Conservation (phyloP, 2,888 invertebrate genomes). For the Noctua janthina region DNA sequence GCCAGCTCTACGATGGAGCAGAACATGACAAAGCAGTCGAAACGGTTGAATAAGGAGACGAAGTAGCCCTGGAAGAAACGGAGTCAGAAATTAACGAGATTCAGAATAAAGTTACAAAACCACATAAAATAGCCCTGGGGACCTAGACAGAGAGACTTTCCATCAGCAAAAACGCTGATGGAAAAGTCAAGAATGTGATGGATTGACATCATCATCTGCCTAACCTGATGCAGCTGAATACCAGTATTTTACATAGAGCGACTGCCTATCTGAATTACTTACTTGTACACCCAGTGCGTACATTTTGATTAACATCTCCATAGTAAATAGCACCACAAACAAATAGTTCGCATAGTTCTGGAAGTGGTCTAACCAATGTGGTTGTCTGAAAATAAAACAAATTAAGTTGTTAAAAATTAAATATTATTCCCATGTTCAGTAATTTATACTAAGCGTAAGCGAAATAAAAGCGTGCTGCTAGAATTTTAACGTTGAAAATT, state of each 20-base stretch:
- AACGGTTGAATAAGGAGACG: conserved; percentile 99
- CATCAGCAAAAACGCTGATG: not conserved
- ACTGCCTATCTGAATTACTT: conserved; percentile 69
- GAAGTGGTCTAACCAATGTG: conserved; percentile 97
- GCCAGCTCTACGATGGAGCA: conserved; percentile 99
- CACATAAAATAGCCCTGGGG: too few species aligned
- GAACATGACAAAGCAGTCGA: conserved; percentile 99
- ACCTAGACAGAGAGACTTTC: not conserved
- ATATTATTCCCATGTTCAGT: not conserved
- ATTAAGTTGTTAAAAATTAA: not conserved
- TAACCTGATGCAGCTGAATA: not conserved
- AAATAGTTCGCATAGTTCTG: conserved; percentile 99
- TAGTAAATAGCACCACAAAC: conserved; percentile 99
- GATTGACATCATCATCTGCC: not conserved
- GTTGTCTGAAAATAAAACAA: conserved; percentile 90
- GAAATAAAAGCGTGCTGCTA: not conserved
- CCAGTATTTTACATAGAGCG: not conserved
- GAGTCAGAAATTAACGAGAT: not conserved
- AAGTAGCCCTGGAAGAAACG: conserved; percentile 95
- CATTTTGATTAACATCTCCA: conserved; percentile 99
- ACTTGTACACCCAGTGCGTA: conserved; percentile 99
- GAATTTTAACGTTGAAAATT: not conserved
- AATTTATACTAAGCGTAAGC: not conserved
- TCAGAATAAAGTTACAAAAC: too few species aligned
- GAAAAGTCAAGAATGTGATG: not conserved